Evolutionary conservation across 2,888 invertebrate genomes (phyloP), one percentile per base, ranked within the genome.

Genomic region (Nowickia ferox): DNA sequence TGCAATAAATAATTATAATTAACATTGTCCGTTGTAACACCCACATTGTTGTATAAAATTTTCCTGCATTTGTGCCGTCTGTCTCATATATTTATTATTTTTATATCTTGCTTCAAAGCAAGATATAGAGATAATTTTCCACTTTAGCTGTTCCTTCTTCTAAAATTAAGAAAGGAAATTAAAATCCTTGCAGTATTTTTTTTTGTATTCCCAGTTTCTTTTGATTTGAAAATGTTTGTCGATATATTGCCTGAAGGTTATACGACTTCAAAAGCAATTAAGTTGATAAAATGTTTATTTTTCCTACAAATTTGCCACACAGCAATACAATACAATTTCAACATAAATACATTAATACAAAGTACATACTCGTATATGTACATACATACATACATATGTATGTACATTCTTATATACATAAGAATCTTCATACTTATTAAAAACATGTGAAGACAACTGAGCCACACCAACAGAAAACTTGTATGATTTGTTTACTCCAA

Each of bases 221-320:
- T 55, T 61, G 74, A 59, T 75, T 75, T 81, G 75, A 75, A 75
- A 61, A 68, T 68, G 48, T 81, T 75, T 57, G 61, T 77, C 53
- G 51, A 40, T 77, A 40, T 77, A 8, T 65, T 66, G 83, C 83
- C 86, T 83, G 55, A 57, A 78, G 84, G 69, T 81, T 81, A 66
- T 77, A 78, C 53, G 74, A 84, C 84, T 84, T 86, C 87, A 77
- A 78, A 86, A 86, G 86, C 87, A 86, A 87, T 87, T 87, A 87
- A 86, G 82, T 86, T 84, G 86, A 86, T 87, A 84, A 86, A 87
- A 86, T 84, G 87, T 86, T 84, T 84, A 77, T 84, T 86, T 85
- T 72, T 74, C 72, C 78, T 74, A 78, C 77, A 78, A 84, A 84
- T 84, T 84, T 72, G 77, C 72, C 83, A 78, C 83, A 84, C 77